Base-by-base conservation (phyloP, 2,888 invertebrate genomes). In the Chrysolina haemoptera region DNA sequence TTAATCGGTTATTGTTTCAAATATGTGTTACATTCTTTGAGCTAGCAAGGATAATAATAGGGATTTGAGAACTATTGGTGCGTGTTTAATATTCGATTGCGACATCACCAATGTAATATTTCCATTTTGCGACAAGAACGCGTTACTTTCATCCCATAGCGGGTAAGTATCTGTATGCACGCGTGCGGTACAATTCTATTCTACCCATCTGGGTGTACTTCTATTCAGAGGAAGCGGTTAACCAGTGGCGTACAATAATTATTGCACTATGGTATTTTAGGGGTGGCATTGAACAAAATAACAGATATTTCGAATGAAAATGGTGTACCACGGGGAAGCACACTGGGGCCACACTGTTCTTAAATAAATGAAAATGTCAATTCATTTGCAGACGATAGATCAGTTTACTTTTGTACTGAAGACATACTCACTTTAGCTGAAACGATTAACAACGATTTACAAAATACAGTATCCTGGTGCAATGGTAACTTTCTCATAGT, bases 201-300 rank as follows among this genome's bases (percentile, higher is more conserved):
- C 40, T 68, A 74, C 70, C 73, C 80, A 79, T 80, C 79, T 80
- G 80, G 74, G 77, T 78, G 75, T 73, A 71, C 70, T 80, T 72
- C 53, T 67, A 18, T 43, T 59, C 59, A 35, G 55, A 70, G 46
- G 69, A 55, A 73, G 62, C 62, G 59, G 59, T 22, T 10, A 16
- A 43, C 73, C 73, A 73, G 59, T 62, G 69, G 11, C 73, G 68
- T 48, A 12, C 63, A 9, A 53, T 18, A 66, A 10, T 43, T 53
- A 35, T 14, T 18, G 10, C 27, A 22, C n/a, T 20, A 55, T n/a
- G n/a, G n/a, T n/a, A n/a, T n/a, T n/a, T n/a, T n/a, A n/a, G n/a
- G n/a, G n/a, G n/a, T n/a, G n/a, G n/a, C n/a, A n/a, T n/a, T n/a
- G n/a, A n/a, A n/a, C n/a, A n/a, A n/a, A n/a, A n/a, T n/a, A n/a